Base-by-base conservation (phyloP, 2,113 vertebrate genomes). In the Clarias magur region DNA sequence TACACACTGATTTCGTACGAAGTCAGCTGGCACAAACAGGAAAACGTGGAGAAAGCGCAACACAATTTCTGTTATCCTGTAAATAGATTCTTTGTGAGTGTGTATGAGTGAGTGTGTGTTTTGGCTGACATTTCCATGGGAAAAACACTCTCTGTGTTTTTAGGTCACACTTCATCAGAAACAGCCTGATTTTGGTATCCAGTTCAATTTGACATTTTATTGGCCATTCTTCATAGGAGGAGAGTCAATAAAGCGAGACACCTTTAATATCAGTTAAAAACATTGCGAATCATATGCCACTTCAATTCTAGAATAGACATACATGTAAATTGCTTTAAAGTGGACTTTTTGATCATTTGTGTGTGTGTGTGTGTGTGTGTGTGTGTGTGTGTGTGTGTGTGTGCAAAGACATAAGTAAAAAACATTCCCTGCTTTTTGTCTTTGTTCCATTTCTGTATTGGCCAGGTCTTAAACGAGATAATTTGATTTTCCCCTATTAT, bases 81-180 rank as follows among this genome's bases (percentile, higher is more conserved):
- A 63, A 86, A 67, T 80, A 68, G 62, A 30, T 56, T 89, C 13
- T 83, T n/a, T 83, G 84, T 83, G 67, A 82, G 56, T 25, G 27
- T 48, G 80, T 42, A 11, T 76, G 54, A 48, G 82, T 70, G 70
- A 23, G 82, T 30, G 73, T 70, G 81, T 34, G 78, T 80, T 80
- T 80, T 80, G 85, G 75, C 62, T 65, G 63, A 48, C 60, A 83
- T 27, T 88, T 86, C 70, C 79, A 82, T 17, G 85, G 82, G 80
- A 84, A 86, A 85, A 79, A 68, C 48, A 0, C 62, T 76, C 73
- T 79, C 30, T n/a, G 34, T 42, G 80, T 48, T 83, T 87, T 57
- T 87, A 56, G 62, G 79, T 59, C 79, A 62, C 80, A 73, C 54
- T 87, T 83, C 76, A 87, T 73, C 27, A 63, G 68, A 82, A 87